These are phyloP conservation scores for Herminia tarsipennalis DNA, from an alignment of 2,888 invertebrate genomes.

Conservation along the genomic window DNA sequence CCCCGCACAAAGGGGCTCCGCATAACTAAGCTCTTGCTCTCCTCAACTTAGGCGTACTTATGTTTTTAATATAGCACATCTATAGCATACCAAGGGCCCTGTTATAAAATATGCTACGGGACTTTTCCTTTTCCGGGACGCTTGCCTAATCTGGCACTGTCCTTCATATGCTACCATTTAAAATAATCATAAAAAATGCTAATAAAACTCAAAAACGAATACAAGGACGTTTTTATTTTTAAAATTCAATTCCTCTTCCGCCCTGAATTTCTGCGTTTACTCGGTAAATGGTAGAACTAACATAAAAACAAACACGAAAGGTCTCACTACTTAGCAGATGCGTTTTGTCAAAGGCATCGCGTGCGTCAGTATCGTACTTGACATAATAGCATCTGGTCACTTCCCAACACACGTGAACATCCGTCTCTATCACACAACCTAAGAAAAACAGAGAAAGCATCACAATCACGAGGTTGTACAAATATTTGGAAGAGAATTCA, in stretches of 20 bases:
- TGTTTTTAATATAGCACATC: no score
- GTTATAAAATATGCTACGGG: no score
- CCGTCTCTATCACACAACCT: slow-evolving; percentile 28
- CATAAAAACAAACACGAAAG: slow-evolving; percentile 32
- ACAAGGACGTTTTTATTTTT: no score
- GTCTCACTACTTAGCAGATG: slow-evolving; percentile 48
- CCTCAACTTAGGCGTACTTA: no score
- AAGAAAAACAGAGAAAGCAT: slow-evolving; percentile 33
- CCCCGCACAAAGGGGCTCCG: no score
- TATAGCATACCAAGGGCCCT: no score
- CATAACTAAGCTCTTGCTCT: no score
- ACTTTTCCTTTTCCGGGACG: no score
- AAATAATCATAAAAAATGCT: no score
- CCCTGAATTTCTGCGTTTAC: not conserved
- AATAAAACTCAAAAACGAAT: no score
- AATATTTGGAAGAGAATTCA: slow-evolving; percentile 1
- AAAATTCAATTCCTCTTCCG: not conserved
- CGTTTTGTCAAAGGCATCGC: slow-evolving; percentile 48
- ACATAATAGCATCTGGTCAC: slow-evolving; percentile 46
- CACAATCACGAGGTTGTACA: slow-evolving; percentile 2
- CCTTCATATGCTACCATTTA: no score
- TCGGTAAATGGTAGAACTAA: slow-evolving; percentile 27
- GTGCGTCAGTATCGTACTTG: slow-evolving; percentile 65
- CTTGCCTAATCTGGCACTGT: no score
- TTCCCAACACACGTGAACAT: slow-evolving; percentile 28